These are phyloP conservation scores for Macrosteles quadrilineatus DNA, from an alignment of 1,140 invertebrate species.

Conservation along the genomic window DNA sequence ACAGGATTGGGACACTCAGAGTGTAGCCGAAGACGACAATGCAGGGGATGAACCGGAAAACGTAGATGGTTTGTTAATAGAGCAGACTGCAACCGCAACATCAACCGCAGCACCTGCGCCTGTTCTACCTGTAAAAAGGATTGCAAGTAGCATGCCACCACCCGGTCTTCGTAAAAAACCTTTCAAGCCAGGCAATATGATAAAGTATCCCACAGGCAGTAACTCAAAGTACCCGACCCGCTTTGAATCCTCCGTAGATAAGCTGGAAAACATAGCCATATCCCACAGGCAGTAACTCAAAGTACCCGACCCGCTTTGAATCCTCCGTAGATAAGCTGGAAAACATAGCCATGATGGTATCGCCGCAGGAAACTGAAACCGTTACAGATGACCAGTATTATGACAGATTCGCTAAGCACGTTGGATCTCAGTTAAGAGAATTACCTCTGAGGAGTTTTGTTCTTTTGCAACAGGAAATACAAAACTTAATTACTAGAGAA, in stretches of 20 bases:
- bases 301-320: too few relatives aligned
- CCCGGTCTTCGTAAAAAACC: not conserved
- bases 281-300: not conserved
- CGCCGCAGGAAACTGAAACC: not conserved
- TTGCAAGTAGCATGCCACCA: not conserved
- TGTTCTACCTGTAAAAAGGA: not conserved
- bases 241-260: too few relatives aligned
- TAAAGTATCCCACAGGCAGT: not conserved
- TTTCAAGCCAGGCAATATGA: not conserved
- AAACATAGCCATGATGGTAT: too few relatives aligned
- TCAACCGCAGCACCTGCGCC: not conserved
- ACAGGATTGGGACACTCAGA: too few relatives aligned
- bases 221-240: too few relatives aligned
- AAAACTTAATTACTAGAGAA: slow-evolving; percentile 4
- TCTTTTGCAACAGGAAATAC: not conserved
- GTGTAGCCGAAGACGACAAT: too few relatives aligned
- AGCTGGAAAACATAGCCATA: not conserved
- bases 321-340: too few relatives aligned
- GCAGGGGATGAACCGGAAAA: too few relatives aligned
- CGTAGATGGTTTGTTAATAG: too few relatives aligned
- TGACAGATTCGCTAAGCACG: not conserved
- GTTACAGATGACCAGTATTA: not conserved
- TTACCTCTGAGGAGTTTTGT: not conserved
- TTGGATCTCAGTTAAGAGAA: not conserved
- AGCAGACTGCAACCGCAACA: too few relatives aligned